These are phyloP conservation scores for Amiota mariae DNA, from an alignment of 2,888 invertebrate genomes.

Conservation along the genomic window DNA sequence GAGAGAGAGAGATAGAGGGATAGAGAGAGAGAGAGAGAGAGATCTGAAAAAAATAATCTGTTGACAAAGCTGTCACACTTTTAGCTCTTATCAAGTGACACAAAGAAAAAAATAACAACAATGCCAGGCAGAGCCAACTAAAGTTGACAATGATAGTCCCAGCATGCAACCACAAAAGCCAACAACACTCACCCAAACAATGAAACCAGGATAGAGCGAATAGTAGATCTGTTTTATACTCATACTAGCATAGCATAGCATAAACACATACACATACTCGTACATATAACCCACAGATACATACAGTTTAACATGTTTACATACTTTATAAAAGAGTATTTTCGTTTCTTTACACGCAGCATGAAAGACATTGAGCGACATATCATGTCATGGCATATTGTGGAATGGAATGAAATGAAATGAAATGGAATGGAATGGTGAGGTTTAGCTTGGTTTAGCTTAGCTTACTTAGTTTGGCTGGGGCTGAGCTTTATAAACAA, in stretches of 20 bases:
- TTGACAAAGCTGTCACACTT: conserved; percentile 25
- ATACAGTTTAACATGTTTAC: conserved; percentile 6
- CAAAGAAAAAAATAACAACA: neutral
- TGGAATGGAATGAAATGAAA: too few relatives aligned
- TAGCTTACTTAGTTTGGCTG: too few relatives aligned
- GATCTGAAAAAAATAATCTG: conserved; percentile 1
- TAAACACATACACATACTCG: neutral
- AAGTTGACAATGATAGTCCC: conserved; percentile 34
- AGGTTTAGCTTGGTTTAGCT: too few relatives aligned
- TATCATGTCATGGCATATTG: too few relatives aligned
- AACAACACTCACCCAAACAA: conserved; percentile 38
- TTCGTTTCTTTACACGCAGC: too few relatives aligned
- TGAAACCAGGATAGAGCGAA: neutral
- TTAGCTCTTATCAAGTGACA: conserved; percentile 9
- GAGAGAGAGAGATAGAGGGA: neutral
- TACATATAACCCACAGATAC: neutral
- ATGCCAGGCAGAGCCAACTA: neutral
- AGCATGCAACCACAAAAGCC: conserved; percentile 56
- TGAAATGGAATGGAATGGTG: too few relatives aligned
- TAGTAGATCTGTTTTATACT: neutral
- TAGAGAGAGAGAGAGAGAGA: neutral
- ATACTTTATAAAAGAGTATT: too few relatives aligned
- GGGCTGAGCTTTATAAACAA: conserved; percentile 47
- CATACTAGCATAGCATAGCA: neutral
- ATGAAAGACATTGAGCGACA: too few relatives aligned